Conservation (phyloP, 2,797 vertebrate genomes). For the Fundulus diaphanus region DNA sequence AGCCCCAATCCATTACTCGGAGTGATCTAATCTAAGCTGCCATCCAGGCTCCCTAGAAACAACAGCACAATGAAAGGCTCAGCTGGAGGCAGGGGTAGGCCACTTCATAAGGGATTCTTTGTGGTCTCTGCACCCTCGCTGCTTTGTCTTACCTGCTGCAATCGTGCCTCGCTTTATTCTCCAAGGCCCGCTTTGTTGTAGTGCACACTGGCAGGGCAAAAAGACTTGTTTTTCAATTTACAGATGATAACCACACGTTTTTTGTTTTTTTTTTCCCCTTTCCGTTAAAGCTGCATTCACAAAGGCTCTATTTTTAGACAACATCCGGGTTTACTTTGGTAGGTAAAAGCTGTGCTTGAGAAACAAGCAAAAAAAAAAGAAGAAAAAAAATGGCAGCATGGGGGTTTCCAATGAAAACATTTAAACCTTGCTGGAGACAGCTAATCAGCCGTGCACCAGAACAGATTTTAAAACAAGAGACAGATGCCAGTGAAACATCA, state of each 20-base stretch:
- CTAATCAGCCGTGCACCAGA: slow-evolving; percentile 33
- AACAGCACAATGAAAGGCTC: slow-evolving; percentile 75
- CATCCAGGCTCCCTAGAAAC: slow-evolving; percentile 71
- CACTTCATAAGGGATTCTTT: slow-evolving; percentile 72
- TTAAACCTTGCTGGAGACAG: slow-evolving; percentile 60
- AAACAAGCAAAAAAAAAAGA: slow-evolving; percentile 24
- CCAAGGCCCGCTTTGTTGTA: slow-evolving; percentile 56
- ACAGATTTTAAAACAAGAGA: slow-evolving; percentile 36
- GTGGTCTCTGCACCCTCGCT: slow-evolving; percentile 63
- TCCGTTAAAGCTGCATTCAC: slow-evolving; percentile 60
- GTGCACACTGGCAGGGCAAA: slow-evolving; percentile 61
- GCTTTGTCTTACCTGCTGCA: slow-evolving; percentile 74
- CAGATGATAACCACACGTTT: slow-evolving; percentile 75
- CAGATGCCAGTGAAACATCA: slow-evolving; percentile 32
- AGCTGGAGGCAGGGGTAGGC: slow-evolving; percentile 70
- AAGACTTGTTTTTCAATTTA: slow-evolving; percentile 77
- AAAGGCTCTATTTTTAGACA: slow-evolving; percentile 73
- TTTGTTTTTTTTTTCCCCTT: slow-evolving; percentile 14
- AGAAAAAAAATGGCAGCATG: slow-evolving; percentile 42
- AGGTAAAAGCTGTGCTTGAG: slow-evolving; percentile 63
- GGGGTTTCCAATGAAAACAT: slow-evolving; percentile 69
- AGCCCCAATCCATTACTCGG: slow-evolving; percentile 75
- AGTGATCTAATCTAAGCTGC: slow-evolving; percentile 76
- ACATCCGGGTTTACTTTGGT: slow-evolving; percentile 69
- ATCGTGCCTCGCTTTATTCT: slow-evolving; percentile 64